phyloP scores from a whole-genome alignment of 2,797 vertebrate species.

The Peromyscus attwateri region DNA sequence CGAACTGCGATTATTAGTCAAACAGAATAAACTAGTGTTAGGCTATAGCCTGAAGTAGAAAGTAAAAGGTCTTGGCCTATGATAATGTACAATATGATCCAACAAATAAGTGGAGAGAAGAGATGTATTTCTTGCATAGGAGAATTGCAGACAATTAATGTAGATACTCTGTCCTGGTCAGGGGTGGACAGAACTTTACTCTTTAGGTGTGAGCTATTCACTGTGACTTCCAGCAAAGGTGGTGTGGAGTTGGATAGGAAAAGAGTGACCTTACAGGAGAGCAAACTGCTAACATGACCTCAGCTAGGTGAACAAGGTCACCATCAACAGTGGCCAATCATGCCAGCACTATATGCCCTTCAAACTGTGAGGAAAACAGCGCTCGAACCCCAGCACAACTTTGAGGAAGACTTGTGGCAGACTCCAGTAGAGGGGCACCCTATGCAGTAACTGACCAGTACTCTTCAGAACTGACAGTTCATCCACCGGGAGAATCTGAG shows the following conservation, averaged over 20 bases:
- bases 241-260: neutral
- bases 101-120: neutral
- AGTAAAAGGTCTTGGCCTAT: neutral
- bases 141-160: neutral
- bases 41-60: neutral
- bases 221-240: neutral
- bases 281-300: neutral
- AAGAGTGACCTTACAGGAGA: neutral
- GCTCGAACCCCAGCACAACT: neutral
- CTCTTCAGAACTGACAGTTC: neutral
- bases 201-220: neutral
- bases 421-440: neutral
- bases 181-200: neutral
- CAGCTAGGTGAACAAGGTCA: neutral
- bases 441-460: neutral
- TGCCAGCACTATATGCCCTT: neutral
- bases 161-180: neutral
- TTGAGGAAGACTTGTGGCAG: neutral
- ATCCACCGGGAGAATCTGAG: neutral
- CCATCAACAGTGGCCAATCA: neutral
- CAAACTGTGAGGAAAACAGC: neutral
- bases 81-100: neutral
- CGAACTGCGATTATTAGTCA: neutral
- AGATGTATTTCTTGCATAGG: neutral
- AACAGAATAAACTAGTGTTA: neutral